phyloP scores from a whole-genome alignment of 1,140 invertebrate genomes.

The Lordiphosa clarofinis region DNA sequence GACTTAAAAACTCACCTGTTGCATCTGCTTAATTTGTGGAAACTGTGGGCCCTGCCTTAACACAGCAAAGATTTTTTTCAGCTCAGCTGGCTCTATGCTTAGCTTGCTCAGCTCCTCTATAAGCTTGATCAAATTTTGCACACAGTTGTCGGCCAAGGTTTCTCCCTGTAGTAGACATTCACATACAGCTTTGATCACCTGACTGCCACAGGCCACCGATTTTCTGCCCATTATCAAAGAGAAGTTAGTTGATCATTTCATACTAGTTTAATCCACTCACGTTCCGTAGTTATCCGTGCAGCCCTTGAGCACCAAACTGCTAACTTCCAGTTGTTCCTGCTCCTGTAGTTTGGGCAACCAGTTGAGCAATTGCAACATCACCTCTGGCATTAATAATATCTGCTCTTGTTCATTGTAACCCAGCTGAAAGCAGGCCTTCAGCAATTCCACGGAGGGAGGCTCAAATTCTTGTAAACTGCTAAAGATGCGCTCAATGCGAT shows the following conservation, averaged over 20 bases:
- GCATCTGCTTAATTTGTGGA: conserved; percentile 63
- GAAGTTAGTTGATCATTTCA: neutral
- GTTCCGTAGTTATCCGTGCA: conserved; percentile 80
- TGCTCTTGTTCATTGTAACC: conserved; percentile 74
- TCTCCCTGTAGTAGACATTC: conserved; percentile 67
- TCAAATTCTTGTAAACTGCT: conserved; percentile 66
- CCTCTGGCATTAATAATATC: conserved; percentile 63
- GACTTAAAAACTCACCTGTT: conserved; percentile 27
- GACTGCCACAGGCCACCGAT: conserved; percentile 77
- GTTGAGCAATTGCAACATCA: conserved; percentile 62
- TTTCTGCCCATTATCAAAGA: conserved; percentile 60
- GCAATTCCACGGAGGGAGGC: conserved; percentile 59
- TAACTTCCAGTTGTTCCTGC: conserved; percentile 79
- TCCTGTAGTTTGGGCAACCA: conserved; percentile 79
- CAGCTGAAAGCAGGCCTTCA: conserved; percentile 79
- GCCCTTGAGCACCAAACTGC: conserved; percentile 72
- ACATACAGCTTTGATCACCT: conserved; percentile 79
- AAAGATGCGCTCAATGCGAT: conserved; percentile 73
- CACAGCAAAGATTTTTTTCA: conserved; percentile 80
- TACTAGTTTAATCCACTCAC: conserved; percentile 37
- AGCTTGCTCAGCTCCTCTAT: conserved; percentile 82
- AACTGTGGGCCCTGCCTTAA: conserved; percentile 61
- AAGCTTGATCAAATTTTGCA: conserved; percentile 81
- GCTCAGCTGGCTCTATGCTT: conserved; percentile 82
- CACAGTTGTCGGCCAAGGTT: conserved; percentile 60